A percentile compares a stretch with the other conserved stretches of the same genome.
phyloP scores from a whole-genome alignment of 2,888 invertebrate species.

The Patella pellucida region DNA sequence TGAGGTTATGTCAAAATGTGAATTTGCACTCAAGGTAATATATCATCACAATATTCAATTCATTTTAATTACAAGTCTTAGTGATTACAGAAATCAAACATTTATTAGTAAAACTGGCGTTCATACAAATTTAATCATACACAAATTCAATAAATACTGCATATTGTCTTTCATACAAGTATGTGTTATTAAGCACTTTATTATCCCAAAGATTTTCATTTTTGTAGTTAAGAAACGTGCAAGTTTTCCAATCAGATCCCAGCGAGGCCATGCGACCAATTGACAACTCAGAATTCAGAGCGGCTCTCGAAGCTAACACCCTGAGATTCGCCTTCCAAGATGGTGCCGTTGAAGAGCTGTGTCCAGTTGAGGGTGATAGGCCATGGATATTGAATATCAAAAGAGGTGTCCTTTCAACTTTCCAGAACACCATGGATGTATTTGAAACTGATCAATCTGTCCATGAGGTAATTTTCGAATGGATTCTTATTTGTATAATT shows the following conservation, averaged over 20 bases:
- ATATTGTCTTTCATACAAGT: too few species aligned
- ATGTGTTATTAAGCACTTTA: not conserved
- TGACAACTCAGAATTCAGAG: slow-evolving; percentile 50
- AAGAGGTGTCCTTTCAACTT: slow-evolving; percentile 86
- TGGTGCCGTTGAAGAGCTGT: slow-evolving; percentile 84
- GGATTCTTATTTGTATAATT: too few species aligned
- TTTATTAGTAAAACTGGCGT: too few species aligned
- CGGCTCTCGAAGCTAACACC: slow-evolving; percentile 79
- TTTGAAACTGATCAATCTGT: slow-evolving; percentile 77
- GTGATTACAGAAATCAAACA: too few species aligned
- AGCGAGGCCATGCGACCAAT: slow-evolving; percentile 29
- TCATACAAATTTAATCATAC: too few species aligned
- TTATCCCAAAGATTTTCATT: slow-evolving; percentile 8
- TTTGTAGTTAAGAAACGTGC: slow-evolving; percentile 65
- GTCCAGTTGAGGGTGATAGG: slow-evolving; percentile 84
- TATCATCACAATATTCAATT: not conserved
- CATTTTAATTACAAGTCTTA: too few species aligned
- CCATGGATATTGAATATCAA: slow-evolving; percentile 89
- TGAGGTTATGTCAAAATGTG: slow-evolving; percentile 70
- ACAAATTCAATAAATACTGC: too few species aligned
- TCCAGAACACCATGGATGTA: slow-evolving; percentile 88
- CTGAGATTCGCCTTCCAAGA: slow-evolving; percentile 84
- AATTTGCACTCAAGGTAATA: slow-evolving; percentile 70
- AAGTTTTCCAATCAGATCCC: slow-evolving; percentile 64
- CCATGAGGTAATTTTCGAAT: slow-evolving; percentile 60